Conservation (phyloP, 2,797 vertebrate species). For the Pseudochirops cupreus region DNA sequence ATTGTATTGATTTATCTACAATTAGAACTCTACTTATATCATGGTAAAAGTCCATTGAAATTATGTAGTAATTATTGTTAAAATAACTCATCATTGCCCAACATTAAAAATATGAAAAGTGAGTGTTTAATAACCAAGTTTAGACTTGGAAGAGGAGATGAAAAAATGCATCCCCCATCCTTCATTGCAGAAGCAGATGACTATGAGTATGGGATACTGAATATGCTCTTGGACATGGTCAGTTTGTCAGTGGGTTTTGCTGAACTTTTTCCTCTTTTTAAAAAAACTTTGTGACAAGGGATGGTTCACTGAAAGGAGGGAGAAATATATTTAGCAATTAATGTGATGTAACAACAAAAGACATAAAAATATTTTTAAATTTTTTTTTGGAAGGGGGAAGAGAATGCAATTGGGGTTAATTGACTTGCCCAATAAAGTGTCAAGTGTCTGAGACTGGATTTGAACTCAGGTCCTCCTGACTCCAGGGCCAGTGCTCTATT, state of each 20-base stretch:
- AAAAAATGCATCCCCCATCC: not conserved
- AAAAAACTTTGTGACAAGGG: not conserved
- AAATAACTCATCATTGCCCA: conserved; percentile 40
- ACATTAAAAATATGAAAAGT: conserved; percentile 24
- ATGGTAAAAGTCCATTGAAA: conserved; percentile 47
- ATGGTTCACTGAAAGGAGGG: not conserved
- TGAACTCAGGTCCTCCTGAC: too few species aligned
- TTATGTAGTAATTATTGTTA: conserved; percentile 20
- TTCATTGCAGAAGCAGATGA: not conserved
- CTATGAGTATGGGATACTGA: not conserved
- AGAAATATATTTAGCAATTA: not conserved
- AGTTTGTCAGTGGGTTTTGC: not conserved
- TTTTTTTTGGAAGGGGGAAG: too few species aligned
- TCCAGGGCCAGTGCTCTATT: too few species aligned
- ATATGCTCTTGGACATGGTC: not conserved
- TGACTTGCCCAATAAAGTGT: too few species aligned
- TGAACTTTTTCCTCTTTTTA: not conserved
- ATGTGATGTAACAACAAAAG: not conserved
- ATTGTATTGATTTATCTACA: conserved; percentile 29
- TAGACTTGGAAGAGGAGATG: not conserved
- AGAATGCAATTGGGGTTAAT: too few species aligned
- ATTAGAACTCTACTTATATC: not conserved
- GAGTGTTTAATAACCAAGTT: not conserved
- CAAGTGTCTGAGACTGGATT: too few species aligned
- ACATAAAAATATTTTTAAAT: not conserved